A percentile compares a stretch with the other conserved stretches of the same genome.
These are phyloP conservation scores for Epinotia demarniana DNA, from an alignment of 2,888 invertebrate species.

Conservation along the genomic window DNA sequence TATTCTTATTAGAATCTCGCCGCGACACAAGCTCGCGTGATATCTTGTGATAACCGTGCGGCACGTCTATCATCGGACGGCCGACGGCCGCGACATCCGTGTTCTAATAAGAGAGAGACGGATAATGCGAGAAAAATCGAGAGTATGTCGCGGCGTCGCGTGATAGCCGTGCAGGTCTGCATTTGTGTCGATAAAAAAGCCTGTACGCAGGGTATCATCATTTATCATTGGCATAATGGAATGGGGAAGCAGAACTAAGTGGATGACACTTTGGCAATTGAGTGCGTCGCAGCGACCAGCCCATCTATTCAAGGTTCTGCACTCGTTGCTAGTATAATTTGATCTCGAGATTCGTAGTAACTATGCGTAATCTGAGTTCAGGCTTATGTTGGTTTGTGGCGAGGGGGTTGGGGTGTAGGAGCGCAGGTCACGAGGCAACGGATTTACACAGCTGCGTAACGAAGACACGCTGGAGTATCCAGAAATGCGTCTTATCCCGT, in stretches of 20 bases:
- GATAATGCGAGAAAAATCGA: too few species aligned
- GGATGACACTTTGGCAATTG: conserved; percentile 18
- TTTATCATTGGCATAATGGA: conserved; percentile 23
- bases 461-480: too few species aligned
- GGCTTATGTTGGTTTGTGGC: not conserved
- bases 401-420: not conserved
- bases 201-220: not conserved
- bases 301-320: not conserved
- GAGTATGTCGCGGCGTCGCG: too few species aligned
- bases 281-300: not conserved
- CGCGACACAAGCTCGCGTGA: too few species aligned
- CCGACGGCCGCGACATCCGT: too few species aligned
- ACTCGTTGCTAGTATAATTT: not conserved
- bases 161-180: not conserved
- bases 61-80: too few species aligned
- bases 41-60: too few species aligned
- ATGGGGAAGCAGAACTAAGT: conserved; percentile 7
- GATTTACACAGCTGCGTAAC: too few species aligned
- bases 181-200: not conserved
- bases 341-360: not conserved
- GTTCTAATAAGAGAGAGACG: too few species aligned
- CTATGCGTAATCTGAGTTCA: not conserved
- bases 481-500: too few species aligned
- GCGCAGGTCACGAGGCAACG: too few species aligned
- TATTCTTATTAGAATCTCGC: too few species aligned